Evolutionary conservation across 2,113 vertebrate genomes (phyloP).

Genomic region (Cyanoramphus novaezelandiae): DNA sequence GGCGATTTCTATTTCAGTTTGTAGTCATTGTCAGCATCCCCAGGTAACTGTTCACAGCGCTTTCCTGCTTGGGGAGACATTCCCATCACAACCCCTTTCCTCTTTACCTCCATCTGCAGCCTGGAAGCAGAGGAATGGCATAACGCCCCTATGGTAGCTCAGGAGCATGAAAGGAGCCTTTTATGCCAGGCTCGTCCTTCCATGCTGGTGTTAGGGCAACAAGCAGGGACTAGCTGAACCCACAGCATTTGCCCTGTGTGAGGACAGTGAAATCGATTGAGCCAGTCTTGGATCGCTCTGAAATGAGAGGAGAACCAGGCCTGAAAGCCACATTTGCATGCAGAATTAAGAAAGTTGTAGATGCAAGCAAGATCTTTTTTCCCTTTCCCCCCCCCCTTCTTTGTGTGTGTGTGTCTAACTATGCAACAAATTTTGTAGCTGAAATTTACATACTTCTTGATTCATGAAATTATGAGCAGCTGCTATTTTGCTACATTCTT

Average conservation of each 20-base stretch:
- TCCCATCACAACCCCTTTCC: neutral
- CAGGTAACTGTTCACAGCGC: neutral
- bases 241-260: neutral
- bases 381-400: neutral
- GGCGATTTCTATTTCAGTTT: neutral
- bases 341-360: slow-evolving; percentile 47
- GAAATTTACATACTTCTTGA: slow-evolving; percentile 82
- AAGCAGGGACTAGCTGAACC: neutral
- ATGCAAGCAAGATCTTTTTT: slow-evolving; percentile 63
- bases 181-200: neutral
- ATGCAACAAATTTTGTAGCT: slow-evolving; percentile 74
- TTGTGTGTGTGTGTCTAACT: slow-evolving; percentile 40
- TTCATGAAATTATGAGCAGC: slow-evolving; percentile 83
- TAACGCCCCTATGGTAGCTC: neutral
- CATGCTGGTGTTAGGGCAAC: neutral
- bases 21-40: neutral
- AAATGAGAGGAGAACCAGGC: slow-evolving; percentile 8
- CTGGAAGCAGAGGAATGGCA: neutral
- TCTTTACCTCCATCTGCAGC: neutral
- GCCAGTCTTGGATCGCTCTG: neutral
- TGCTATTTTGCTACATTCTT: slow-evolving; percentile 79
- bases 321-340: slow-evolving; percentile 46
- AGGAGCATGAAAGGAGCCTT: neutral
- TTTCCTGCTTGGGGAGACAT: neutral
- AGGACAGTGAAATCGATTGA: neutral